A percentile compares a stretch with the other conserved stretches of the same genome.
phyloP scores from a whole-genome alignment of 2,797 vertebrate genomes.

The Percopsis omiscomaycus region DNA sequence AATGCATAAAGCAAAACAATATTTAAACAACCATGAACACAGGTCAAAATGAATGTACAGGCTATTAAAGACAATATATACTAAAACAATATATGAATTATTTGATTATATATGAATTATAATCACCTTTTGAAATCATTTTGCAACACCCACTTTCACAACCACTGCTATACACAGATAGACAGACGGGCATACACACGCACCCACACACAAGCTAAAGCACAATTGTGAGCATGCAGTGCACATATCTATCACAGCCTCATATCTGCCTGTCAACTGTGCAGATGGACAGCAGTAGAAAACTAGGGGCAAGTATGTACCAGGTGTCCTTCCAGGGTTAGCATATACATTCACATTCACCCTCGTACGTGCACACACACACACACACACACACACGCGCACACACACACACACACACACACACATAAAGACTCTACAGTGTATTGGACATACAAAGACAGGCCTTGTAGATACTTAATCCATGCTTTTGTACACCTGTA shows the following conservation, averaged over 20 bases:
- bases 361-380: no score
- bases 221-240: conserved; percentile 4
- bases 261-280: conserved; percentile 69
- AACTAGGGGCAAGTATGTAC: conserved; percentile 66
- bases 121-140: no score
- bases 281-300: conserved; percentile 70
- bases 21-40: background rate
- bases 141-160: no score
- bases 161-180: background rate
- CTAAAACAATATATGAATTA: no score
- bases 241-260: conserved; percentile 59
- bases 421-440: conserved; percentile 19
- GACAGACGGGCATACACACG: background rate
- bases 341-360: conserved; percentile 31
- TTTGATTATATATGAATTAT: no score
- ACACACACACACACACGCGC: conserved; percentile 29
- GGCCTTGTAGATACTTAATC: conserved; percentile 69
- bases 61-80: no score
- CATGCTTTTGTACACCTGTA: conserved; percentile 68
- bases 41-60: no score
- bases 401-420: conserved; percentile 20
- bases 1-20: background rate
- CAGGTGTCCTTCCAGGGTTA: conserved; percentile 68
- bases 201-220: background rate
- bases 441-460: conserved; percentile 62